Conservation (phyloP, 2,113 vertebrate genomes). For the Danio rerio region DNA sequence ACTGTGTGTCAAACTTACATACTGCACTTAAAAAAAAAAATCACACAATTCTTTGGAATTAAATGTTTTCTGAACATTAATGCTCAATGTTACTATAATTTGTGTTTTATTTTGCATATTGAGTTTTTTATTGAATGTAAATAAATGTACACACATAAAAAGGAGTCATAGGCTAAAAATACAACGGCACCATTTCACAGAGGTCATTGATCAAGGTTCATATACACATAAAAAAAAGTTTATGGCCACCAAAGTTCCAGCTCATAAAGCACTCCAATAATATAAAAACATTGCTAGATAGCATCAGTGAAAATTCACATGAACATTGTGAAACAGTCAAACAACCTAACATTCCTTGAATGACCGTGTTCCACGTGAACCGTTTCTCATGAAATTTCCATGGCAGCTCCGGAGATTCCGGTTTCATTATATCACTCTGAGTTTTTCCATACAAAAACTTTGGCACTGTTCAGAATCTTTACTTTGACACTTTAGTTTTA, state of each 20-base stretch:
- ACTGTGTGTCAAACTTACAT: no score
- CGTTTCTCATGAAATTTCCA: not conserved
- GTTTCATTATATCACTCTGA: constrained; percentile 2
- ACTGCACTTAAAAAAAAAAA: no score
- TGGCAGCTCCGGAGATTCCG: not conserved
- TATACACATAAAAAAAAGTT: constrained; percentile 4
- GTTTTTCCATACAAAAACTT: not conserved
- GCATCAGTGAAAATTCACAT: not conserved
- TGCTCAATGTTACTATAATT: no score
- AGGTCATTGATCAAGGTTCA: not conserved
- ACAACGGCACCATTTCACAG: not conserved
- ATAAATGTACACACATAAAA: not conserved
- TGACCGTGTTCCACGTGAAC: not conserved
- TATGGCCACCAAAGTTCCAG: not conserved
- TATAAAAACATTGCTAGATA: not conserved
- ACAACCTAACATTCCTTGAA: not conserved
- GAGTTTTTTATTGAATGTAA: no score
- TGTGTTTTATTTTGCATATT: no score
- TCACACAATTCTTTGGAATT: no score
- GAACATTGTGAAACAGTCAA: not conserved
- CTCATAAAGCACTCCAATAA: not conserved
- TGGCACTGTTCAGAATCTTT: constrained; percentile 33
- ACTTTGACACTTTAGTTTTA: constrained; percentile 38
- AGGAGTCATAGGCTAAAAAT: not conserved
- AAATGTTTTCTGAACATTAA: no score